Conservation (phyloP, 2,113 vertebrate genomes). For the Amazona vittata region DNA sequence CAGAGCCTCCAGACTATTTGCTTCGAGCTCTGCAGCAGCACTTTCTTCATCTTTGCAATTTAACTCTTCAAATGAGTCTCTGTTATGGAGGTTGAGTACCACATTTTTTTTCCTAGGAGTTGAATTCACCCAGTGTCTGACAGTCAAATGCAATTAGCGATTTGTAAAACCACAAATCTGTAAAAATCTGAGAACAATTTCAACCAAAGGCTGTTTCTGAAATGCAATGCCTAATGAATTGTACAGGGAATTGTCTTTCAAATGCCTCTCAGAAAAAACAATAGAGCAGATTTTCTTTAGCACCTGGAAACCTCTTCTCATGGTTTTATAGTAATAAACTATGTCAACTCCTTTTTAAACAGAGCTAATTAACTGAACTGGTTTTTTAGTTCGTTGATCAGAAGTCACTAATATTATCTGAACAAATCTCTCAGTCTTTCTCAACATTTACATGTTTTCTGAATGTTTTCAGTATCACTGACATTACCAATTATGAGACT, state of each 20-base stretch:
- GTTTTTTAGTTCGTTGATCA: neutral
- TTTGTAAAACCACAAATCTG: conserved; percentile 16
- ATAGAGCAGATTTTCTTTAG: neutral
- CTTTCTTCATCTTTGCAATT: neutral
- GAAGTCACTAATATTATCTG: neutral
- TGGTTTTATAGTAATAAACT: neutral
- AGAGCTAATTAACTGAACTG: conserved; percentile 5
- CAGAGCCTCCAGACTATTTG: neutral
- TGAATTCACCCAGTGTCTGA: conserved; percentile 20
- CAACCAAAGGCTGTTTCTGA: conserved; percentile 2
- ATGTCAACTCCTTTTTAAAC: neutral
- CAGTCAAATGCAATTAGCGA: conserved; percentile 48
- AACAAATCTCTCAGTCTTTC: neutral
- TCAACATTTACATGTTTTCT: neutral
- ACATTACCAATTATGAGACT: neutral
- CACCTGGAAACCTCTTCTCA: conserved; percentile 12
- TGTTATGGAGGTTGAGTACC: neutral
- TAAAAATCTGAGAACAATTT: conserved; percentile 19
- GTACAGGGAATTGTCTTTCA: neutral
- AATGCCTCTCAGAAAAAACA: neutral
- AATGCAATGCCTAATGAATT: conserved; percentile 10
- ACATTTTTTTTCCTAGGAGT: neutral
- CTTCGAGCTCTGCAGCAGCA: neutral
- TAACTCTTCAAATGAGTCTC: neutral
- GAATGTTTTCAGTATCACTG: neutral